Evolutionary conservation across 2,797 vertebrate species (phyloP), one percentile per base, ranked within the genome.

Genomic region (Mareca strepera): DNA sequence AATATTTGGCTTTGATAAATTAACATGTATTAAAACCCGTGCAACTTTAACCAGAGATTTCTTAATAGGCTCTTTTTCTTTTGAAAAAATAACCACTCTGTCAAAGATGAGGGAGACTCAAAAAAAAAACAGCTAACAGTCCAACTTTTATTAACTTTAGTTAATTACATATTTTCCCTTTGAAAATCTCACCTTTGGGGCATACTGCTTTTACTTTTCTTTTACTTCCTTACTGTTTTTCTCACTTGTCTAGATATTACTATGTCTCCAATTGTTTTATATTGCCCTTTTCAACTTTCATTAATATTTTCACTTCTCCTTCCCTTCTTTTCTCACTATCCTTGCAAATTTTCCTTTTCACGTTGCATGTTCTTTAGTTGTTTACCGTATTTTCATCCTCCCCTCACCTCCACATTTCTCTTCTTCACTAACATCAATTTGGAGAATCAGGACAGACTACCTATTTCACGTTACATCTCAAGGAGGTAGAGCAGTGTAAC

Each of bases 121-220:
- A 39, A 55, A 89, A 82, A 92, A 89, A 85, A 92, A 69, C 7
- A 83, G 4, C 35, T 82, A 64, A 29, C 14, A 88, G 31, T 53
- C 28, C 39, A 82, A 53, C 11, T 64, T 80, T 53, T 64, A 86
- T 80, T 93, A 90, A 88, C 5, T 77, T 12, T 39, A 39, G 6
- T 43, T 90, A 90, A 92, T 41, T 88, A 63, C 18, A 69, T 11
- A 44, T 15, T 31, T 74, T 86, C 44, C n/a, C 81, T 94, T 93
- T 94, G 75, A 95, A 92, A 93, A 82, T 74, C 41, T 95, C 74
- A 79, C 74, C 91, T 95, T 80, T 92, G 52, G 33, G 80, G 25
- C 67, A 92, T 37, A 48, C 7, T 33, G 8, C 35, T 68, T 90
- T 80, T 74, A 70, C 4, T 8, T 93, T 86, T 81, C 41, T 69